These are phyloP conservation scores for Caranx melampygus DNA, from an alignment of 2,113 vertebrate species.

Conservation along the genomic window DNA sequence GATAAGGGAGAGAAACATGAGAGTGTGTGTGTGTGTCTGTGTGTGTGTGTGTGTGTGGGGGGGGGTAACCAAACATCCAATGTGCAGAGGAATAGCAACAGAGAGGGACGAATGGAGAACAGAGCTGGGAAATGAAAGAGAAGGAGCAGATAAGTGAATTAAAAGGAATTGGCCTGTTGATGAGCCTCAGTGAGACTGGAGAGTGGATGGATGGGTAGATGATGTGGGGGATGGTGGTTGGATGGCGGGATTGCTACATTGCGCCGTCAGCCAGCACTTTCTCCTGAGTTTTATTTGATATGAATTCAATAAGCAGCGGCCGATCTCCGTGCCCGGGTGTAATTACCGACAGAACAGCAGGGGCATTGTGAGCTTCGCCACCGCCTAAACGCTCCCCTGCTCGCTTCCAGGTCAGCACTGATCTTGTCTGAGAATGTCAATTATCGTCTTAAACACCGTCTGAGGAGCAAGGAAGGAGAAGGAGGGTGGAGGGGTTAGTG, in stretches of 20 bases:
- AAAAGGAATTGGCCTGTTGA: constrained; percentile 47
- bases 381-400: constrained; percentile 72
- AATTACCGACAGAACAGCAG: constrained; percentile 81
- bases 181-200: constrained; percentile 37
- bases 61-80: constrained; percentile 20
- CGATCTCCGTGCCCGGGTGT: constrained; percentile 74
- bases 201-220: constrained; percentile 4
- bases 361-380: constrained; percentile 69
- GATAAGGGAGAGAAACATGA: background rate
- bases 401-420: constrained; percentile 76
- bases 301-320: constrained; percentile 82
- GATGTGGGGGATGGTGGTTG: background rate
- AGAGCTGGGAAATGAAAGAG: background rate
- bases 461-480: constrained; percentile 20
- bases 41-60: background rate
- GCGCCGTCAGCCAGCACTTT: constrained; percentile 45
- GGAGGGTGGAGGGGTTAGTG: background rate
- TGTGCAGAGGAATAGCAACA: constrained; percentile 24
- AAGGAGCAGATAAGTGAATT: constrained; percentile 63
- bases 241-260: constrained; percentile 18
- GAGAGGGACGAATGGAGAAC: constrained; percentile 17
- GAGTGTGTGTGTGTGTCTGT: background rate
- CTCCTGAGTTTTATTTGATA: constrained; percentile 77
- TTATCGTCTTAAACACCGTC: constrained; percentile 76
- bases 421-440: constrained; percentile 85